Base-by-base conservation (phyloP, 2,113 vertebrate species). In the Sinosuthora webbiana region DNA sequence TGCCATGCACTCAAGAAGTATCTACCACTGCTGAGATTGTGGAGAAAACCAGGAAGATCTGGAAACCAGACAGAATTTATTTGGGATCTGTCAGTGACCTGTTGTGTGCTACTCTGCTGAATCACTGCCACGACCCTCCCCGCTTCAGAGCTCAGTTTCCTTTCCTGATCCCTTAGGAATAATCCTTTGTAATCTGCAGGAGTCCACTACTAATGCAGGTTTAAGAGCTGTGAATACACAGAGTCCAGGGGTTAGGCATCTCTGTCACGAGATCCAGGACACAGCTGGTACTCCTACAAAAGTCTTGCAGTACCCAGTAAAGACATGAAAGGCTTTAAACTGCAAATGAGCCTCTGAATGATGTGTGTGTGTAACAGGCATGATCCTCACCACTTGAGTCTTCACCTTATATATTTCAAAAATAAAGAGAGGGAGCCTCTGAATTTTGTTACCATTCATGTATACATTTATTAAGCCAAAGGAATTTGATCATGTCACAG, bases 401-500 rank as follows among this genome's bases (percentile, higher is more conserved):
- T 70, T 80, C 60, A 81, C 22, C 12, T 27, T 18, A 71, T 33
- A 4, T 23, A 81, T 25, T 23, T n/a, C 15, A 86, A 75, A 83
- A 84, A 70, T 4, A 78, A 65, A 77, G 50, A 89, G 24, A 82
- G 6, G 17, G 24, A 96, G 67, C 33, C 87, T 87, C 64, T 50
- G 57, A 62, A 68, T 56, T 87, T 69, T 69, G 45, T 95, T 92
- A 96, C 65, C 67, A 93, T 91, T 90, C 37, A 42, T 79, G 83
- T 87, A 90, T 73, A 94, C 57, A n/a, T 97, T 96, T 97, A 94
- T 96, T 96, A 88, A 94, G 90, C 82, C 94, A 87, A 96, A 97
- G 56, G 73, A 88, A 56, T 83, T 94, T 86, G 89, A 92, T 94
- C 87, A 93, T 56, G 55, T 69, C 89, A 94, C 7, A 22, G 18